These are phyloP conservation scores for Cistogaster globosa DNA, from an alignment of 2,888 invertebrate species.

Conservation along the genomic window DNA sequence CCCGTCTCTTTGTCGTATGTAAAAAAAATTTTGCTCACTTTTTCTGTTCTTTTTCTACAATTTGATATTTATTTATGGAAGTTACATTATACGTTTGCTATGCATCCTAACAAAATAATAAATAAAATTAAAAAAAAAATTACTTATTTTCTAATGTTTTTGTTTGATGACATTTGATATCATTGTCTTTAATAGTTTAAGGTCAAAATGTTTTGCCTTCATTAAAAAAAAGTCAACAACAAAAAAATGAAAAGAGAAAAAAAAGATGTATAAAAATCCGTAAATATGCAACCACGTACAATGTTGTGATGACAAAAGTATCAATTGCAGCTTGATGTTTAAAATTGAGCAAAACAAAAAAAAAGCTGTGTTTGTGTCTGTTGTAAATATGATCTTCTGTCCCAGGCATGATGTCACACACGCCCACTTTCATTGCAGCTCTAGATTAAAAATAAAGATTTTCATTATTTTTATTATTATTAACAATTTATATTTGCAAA, in stretches of 20 bases:
- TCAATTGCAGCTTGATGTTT: slow-evolving; percentile 41
- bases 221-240: slow-evolving; percentile 64
- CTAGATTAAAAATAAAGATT: slow-evolving; percentile 62
- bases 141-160: slow-evolving; percentile 48
- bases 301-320: slow-evolving; percentile 38
- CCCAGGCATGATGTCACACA: slow-evolving; percentile 70
- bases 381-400: slow-evolving; percentile 66
- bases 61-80: slow-evolving; percentile 59
- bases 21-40: slow-evolving; percentile 9
- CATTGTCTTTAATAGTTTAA: slow-evolving; percentile 78
- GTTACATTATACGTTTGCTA: slow-evolving; percentile 65
- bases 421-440: slow-evolving; percentile 68
- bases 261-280: slow-evolving; percentile 44
- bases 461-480: slow-evolving; percentile 40
- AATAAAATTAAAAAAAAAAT: slow-evolving; percentile 4
- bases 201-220: slow-evolving; percentile 78
- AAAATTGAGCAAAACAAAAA: slow-evolving; percentile 28
- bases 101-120: slow-evolving; percentile 59
- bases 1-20: slow-evolving; percentile 21
- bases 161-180: slow-evolving; percentile 73
- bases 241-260: slow-evolving; percentile 25
- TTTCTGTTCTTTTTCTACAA: slow-evolving; percentile 15
- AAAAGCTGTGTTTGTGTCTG: background rate
- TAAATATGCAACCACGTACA: slow-evolving; percentile 24
- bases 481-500: slow-evolving; percentile 49